A percentile compares a stretch with the other conserved stretches of the same genome.
These are phyloP conservation scores for Probaryconus sp. DNA, from an alignment of 1,140 invertebrate species.

Conservation along the genomic window DNA sequence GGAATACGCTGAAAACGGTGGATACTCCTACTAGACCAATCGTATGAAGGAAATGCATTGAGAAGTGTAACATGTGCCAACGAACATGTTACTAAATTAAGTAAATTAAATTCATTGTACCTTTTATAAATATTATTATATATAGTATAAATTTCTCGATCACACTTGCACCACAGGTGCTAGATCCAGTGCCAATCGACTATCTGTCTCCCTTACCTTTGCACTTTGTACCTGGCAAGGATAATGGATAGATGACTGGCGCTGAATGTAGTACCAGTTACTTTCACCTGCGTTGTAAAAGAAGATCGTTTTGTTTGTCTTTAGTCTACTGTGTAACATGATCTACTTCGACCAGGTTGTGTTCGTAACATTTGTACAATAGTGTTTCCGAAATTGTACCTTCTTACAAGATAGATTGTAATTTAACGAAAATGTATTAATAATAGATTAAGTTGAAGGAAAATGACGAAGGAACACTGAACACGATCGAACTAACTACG, in stretches of 20 bases:
- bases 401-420: conserved; percentile 2
- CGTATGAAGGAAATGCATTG: neutral
- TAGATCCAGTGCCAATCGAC: no score
- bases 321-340: no score
- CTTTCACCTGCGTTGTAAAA: no score
- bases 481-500: conserved; percentile 11
- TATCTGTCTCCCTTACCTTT: no score
- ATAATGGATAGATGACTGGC: no score
- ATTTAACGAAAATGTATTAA: conserved; percentile 14
- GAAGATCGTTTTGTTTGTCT: no score
- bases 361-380: conserved; percentile 26
- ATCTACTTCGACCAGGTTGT: conserved; percentile 1
- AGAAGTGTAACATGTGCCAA: conserved; percentile 15
- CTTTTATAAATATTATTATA: conserved; percentile 14
- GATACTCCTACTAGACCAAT: conserved; percentile 68
- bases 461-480: conserved; percentile 25
- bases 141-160: conserved; percentile 32
- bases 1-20: conserved; percentile 65
- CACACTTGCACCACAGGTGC: conserved; percentile 18
- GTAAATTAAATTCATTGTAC: conserved; percentile 10
- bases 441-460: no score
- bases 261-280: no score
- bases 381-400: conserved; percentile 14
- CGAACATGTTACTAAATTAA: conserved; percentile 4
- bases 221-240: no score